These are phyloP conservation scores for Caiman crocodilus DNA, from an alignment of 2,797 vertebrate species.

Conservation along the genomic window DNA sequence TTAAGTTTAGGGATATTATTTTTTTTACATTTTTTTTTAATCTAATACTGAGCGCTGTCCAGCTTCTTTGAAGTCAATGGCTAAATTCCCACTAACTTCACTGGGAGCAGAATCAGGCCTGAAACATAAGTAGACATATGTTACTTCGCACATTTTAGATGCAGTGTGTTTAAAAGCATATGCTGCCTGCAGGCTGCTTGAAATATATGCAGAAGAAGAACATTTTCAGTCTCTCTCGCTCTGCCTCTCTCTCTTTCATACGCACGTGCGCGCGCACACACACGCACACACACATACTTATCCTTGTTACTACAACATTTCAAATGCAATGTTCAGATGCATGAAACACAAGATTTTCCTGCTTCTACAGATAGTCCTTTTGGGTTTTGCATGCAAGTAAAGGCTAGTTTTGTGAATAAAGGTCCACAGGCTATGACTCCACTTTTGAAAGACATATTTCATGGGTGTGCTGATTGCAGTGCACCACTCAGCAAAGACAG, in stretches of 20 bases:
- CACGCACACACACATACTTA: neutral
- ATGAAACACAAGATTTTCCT: neutral
- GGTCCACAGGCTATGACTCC: fast-evolving
- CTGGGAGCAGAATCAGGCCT: neutral
- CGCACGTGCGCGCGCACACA: fast-evolving
- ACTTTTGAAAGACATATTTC: neutral
- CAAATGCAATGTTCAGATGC: neutral
- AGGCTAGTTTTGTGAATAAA: neutral
- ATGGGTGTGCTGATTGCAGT: neutral
- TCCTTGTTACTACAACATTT: neutral
- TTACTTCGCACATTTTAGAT: neutral
- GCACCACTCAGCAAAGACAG: neutral
- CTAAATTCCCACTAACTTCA: neutral
- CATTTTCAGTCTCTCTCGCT: neutral
- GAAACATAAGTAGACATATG: neutral
- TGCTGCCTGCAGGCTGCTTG: neutral
- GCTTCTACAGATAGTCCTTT: neutral
- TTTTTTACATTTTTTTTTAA: conserved; percentile 15
- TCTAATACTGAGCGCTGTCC: neutral
- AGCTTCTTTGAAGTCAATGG: neutral
- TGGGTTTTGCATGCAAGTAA: neutral
- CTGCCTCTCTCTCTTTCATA: neutral
- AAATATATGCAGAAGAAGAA: neutral
- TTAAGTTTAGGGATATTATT: neutral
- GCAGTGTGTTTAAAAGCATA: neutral